Evolutionary conservation across 1,140 invertebrate genomes (phyloP).

Genomic region (Prorops nasuta): DNA sequence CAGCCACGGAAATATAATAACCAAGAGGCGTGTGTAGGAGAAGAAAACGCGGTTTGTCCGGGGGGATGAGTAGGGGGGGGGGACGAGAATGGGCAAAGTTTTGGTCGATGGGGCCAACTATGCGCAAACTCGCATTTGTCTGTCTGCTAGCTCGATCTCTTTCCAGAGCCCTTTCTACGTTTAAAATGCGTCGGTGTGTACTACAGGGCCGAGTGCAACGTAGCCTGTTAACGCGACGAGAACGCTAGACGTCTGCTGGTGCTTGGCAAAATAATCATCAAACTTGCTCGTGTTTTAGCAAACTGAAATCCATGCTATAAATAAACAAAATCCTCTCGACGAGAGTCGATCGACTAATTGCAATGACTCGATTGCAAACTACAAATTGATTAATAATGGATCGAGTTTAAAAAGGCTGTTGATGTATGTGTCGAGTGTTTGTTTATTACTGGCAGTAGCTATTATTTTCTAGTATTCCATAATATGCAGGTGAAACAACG

Average conservation of each 20-base stretch:
- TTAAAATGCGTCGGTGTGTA: not conserved
- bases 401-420: no score
- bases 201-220: not conserved
- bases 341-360: no score
- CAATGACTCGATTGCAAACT: no score
- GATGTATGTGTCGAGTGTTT: no score
- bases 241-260: not conserved
- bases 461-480: no score
- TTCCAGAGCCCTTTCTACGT: not conserved
- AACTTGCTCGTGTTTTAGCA: not conserved
- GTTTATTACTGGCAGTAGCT: no score
- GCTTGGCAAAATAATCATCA: not conserved
- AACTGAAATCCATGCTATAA: not conserved
- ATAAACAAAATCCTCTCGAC: no score
- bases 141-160: not conserved
- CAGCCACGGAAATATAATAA: no score
- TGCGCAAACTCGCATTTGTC: constrained; percentile 30
- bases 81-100: not conserved
- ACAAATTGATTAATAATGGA: no score
- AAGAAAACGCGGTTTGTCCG: no score
- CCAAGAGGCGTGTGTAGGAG: no score
- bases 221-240: not conserved
- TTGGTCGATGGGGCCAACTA: constrained; percentile 22
- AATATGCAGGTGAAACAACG: no score
- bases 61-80: not conserved